Base-by-base conservation (phyloP, 2,113 vertebrate genomes). In the Cyprinodon variegatus region DNA sequence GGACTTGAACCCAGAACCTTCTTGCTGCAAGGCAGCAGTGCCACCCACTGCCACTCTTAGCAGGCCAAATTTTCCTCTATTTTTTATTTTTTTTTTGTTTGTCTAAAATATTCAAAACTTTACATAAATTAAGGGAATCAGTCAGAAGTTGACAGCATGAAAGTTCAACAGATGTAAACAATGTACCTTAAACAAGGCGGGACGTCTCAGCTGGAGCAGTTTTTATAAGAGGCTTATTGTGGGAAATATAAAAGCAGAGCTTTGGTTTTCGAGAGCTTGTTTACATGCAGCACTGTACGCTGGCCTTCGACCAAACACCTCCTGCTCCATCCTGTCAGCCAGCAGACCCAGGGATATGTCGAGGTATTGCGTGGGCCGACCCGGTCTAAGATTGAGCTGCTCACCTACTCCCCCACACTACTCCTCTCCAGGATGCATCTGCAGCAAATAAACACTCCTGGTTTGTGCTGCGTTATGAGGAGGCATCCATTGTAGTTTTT, bases 401-500 rank as follows among this genome's bases (percentile, higher is more conserved):
- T 67, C 68, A 36, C 45, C 65, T 50, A 77, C 86, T 85, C 83
- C 88, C 78, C 71, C 84, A 84, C 79, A 80, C 75, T 22, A 41
- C 61, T 69, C 76, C 75, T 73, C 74, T 79, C 60, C 65, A 41
- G n/a, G 29, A 0, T 45, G 17, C 77, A 70, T 81, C 81, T 72
- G 70, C 68, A 46, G 77, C 74, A 79, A 81, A 79, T 76, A 79
- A 85, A 87, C 61, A 77, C 85, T 68, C 50, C 65, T 74, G 72
- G 71, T 83, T 46, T 60, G 15, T 78, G 50, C 17, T 3, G 0
- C 12, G 65, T 81, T 76, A 46, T 48, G 67, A 61, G 70, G 74
- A 13, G 3, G 65, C 73, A 77, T 84, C 77, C 83, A 78, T 79
- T 88, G 82, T 72, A 78, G 72, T 83, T 89, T 86, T 79, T 82